Conservation (phyloP, 30 jellyfish, hydroid and myxozoan genomes). For the Hydractinia echinata region DNA sequence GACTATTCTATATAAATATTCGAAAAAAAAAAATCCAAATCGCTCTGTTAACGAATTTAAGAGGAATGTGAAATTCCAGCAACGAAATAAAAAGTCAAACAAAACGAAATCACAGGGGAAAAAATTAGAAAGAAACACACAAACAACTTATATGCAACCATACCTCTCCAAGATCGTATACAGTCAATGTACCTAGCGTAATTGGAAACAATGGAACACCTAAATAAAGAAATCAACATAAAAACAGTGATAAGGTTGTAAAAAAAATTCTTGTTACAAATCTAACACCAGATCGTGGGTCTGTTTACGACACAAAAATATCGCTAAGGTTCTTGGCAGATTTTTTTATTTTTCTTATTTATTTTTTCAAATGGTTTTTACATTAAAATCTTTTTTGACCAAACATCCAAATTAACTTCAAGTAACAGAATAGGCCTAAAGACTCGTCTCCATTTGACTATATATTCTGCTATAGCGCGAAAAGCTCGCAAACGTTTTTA, state of each 20-base stretch:
- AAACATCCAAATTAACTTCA: no score
- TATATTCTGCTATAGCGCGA: no score
- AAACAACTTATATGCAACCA: background rate
- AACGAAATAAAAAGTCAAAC: background rate
- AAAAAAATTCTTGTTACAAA: no score
- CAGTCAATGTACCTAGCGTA: slow-evolving; percentile 77
- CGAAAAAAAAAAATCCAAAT: background rate
- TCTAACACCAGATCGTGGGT: background rate
- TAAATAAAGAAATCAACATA: slow-evolving; percentile 22
- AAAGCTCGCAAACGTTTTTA: no score
- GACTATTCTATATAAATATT: no score
- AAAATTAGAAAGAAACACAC: background rate
- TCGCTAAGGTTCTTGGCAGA: background rate
- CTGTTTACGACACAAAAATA: background rate
- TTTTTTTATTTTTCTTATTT: no score
- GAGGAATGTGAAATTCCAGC: background rate
- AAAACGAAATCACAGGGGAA: background rate
- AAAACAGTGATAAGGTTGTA: no score
- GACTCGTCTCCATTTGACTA: no score
- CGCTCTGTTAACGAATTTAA: background rate
- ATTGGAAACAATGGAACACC: slow-evolving; percentile 82
- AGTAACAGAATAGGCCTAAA: no score
- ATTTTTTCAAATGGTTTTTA: no score
- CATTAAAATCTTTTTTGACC: no score
- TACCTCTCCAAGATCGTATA: slow-evolving; percentile 87